A percentile compares a stretch with the other conserved stretches of the same genome.
phyloP scores from a whole-genome alignment of 2,113 vertebrate genomes.

The Ameiurus melas region DNA sequence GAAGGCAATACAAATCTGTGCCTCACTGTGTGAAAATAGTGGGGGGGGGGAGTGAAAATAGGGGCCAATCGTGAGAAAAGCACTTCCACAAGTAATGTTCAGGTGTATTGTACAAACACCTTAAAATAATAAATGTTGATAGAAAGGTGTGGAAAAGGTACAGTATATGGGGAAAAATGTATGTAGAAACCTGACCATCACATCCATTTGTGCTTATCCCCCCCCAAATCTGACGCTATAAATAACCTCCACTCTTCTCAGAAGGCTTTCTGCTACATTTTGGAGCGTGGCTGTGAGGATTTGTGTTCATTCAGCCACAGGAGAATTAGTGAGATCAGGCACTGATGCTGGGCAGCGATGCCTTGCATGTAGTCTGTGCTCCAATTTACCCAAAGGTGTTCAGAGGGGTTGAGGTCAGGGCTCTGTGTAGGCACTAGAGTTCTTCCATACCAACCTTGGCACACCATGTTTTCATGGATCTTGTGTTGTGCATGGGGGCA shows the following conservation, averaged over 20 bases:
- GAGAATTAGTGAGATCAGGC: neutral
- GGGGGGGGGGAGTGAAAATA: neutral
- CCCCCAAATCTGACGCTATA: neutral
- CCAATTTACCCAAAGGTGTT: neutral
- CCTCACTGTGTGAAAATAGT: neutral
- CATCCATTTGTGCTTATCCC: neutral
- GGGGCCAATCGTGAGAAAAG: neutral
- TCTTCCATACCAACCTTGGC: neutral
- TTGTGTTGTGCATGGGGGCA: neutral
- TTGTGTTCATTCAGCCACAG: neutral
- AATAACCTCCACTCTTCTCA: neutral
- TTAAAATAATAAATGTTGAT: neutral
- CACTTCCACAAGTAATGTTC: neutral
- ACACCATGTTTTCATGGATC: neutral
- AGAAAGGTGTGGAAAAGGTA: neutral
- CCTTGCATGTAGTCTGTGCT: neutral
- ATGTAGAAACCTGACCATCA: neutral
- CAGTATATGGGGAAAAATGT: neutral
- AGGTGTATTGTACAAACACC: neutral
- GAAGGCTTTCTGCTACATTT: neutral
- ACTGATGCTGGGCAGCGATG: neutral
- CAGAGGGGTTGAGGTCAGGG: neutral
- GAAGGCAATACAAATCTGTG: neutral
- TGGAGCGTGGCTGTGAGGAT: neutral
- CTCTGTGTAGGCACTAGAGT: neutral